Conservation (phyloP, 2,113 vertebrate species). For the Leptocoma aspasia region DNA sequence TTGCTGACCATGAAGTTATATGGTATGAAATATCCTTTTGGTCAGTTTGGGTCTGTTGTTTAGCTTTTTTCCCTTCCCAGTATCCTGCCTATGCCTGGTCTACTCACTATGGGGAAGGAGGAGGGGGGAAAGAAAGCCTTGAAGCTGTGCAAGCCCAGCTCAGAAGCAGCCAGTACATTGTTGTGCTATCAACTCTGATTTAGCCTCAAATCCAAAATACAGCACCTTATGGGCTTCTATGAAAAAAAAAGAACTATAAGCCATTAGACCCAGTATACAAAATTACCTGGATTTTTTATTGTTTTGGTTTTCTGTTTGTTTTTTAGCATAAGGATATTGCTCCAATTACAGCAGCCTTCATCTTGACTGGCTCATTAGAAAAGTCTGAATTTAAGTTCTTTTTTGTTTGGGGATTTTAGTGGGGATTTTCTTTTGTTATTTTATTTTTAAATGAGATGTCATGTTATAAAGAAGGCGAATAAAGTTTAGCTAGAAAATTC, state of each 20-base stretch:
- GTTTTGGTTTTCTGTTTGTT: neutral
- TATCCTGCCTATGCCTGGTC: neutral
- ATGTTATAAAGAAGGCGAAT: neutral
- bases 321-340: neutral
- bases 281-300: neutral
- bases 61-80: neutral
- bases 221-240: neutral
- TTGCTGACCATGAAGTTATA: neutral
- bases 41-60: neutral
- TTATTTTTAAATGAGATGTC: neutral
- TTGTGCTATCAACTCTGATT: neutral
- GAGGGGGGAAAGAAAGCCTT: accelerated
- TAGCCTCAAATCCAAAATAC: neutral
- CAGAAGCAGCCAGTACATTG: neutral
- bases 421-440: neutral
- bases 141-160: neutral
- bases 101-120: neutral
- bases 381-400: neutral
- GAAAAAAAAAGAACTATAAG: neutral
- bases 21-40: neutral
- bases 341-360: neutral
- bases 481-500: neutral
- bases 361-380: neutral
- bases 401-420: neutral
- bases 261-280: neutral